These are phyloP conservation scores for Cerastis rubricosa DNA, from an alignment of 2,888 invertebrate genomes.

Conservation along the genomic window DNA sequence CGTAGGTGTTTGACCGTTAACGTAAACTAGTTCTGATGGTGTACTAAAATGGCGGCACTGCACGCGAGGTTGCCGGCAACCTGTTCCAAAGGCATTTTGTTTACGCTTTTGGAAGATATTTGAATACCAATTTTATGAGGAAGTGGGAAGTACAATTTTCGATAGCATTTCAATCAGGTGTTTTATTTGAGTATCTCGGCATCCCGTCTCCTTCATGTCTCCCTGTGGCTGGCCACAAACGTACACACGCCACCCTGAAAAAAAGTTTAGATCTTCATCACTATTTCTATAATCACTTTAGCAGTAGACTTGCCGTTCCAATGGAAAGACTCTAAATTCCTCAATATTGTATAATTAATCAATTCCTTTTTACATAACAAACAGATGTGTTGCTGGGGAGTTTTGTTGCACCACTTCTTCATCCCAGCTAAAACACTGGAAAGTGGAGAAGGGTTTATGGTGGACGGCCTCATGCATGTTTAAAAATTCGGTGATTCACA, in stretches of 20 bases:
- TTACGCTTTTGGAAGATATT: slow-evolving; percentile 31
- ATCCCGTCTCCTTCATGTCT: background rate
- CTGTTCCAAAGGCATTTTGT: slow-evolving; percentile 42
- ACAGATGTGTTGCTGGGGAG: background rate
- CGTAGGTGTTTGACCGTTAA: slow-evolving; percentile 63
- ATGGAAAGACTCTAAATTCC: background rate
- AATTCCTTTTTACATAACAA: background rate
- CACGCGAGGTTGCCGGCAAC: slow-evolving; percentile 36
- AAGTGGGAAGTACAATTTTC: background rate
- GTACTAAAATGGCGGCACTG: slow-evolving; percentile 34
- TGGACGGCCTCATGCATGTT: background rate
- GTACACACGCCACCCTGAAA: background rate
- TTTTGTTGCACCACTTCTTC: background rate
- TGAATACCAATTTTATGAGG: background rate
- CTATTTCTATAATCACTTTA: background rate
- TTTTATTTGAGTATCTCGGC: background rate
- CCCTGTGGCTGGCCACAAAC: background rate
- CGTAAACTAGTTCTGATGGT: slow-evolving; percentile 61
- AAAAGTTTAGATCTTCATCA: background rate
- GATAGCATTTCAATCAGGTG: background rate
- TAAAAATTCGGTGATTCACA: background rate
- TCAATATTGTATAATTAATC: background rate
- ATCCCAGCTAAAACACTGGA: background rate
- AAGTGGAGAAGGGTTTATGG: background rate
- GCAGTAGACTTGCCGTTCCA: background rate